Conservation (phyloP, 2,888 invertebrate species). For the Penaeus monodon region DNA sequence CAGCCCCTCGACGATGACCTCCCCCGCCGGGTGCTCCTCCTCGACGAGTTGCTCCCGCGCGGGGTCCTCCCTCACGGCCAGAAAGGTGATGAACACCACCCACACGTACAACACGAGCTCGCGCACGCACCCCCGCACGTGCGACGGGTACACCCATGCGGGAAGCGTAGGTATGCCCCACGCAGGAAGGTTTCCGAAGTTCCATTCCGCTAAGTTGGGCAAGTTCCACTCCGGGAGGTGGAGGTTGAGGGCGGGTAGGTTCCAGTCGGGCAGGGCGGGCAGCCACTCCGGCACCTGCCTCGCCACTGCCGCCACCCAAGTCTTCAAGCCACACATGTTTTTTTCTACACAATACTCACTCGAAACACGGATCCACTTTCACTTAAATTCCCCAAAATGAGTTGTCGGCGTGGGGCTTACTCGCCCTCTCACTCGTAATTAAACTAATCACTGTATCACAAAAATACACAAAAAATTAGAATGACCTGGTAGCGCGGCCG, state of each 20-base stretch:
- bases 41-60: neutral
- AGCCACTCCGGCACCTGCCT: constrained; percentile 43
- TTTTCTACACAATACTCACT: neutral
- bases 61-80: constrained; percentile 22
- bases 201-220: constrained; percentile 24
- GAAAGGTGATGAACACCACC: constrained; percentile 45
- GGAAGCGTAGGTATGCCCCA: neutral
- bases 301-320: constrained; percentile 27
- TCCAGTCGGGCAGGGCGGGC: constrained; percentile 22
- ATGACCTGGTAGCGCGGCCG: neutral
- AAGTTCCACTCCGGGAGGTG: constrained; percentile 11
- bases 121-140: constrained; percentile 27
- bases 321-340: constrained; percentile 25
- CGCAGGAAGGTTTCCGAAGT: neutral
- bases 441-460: too few relatives aligned
- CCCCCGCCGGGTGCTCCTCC: neutral
- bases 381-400: too few relatives aligned
- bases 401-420: too few relatives aligned
- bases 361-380: constrained; percentile 5
- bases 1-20: neutral
- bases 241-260: neutral
- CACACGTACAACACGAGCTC: constrained; percentile 41
- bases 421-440: too few relatives aligned
- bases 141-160: constrained; percentile 37
- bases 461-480: too few relatives aligned